Percentiles rank a stretch among this genome's conserved stretches.
Evolutionary conservation across 2,797 vertebrate genomes (phyloP).

Genomic region (Hemibagrus guttatus): DNA sequence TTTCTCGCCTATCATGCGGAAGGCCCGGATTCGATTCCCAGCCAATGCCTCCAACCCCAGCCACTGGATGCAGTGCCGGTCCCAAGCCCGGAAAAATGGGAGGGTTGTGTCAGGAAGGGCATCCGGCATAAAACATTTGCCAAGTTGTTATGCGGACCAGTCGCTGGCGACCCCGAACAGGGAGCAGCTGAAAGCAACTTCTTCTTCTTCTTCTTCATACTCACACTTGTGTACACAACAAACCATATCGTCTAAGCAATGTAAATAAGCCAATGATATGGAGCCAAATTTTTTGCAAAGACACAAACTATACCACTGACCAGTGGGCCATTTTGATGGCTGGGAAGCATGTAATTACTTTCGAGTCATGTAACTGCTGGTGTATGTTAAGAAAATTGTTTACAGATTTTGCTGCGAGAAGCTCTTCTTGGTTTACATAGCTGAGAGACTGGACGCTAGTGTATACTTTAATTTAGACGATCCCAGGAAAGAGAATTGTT

Average conservation of each 20-base stretch:
- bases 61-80: no score
- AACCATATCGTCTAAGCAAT: background rate
- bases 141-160: no score
- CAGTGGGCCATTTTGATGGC: constrained; percentile 56
- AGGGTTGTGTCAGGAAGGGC: no score
- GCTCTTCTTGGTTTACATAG: constrained; percentile 60
- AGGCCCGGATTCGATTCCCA: no score
- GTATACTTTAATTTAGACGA: constrained; percentile 59
- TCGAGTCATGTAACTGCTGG: constrained; percentile 58
- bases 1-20: no score
- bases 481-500: background rate
- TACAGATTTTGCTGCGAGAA: constrained; percentile 47
- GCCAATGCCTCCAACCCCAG: no score
- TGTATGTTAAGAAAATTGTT: constrained; percentile 58
- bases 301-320: constrained; percentile 32
- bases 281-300: constrained; percentile 29
- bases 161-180: no score
- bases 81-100: no score
- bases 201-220: no score
- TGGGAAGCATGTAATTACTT: constrained; percentile 61
- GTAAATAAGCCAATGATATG: background rate
- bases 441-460: constrained; percentile 42
- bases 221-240: constrained; percentile 23
- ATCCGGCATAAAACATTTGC: no score
- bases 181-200: no score